Conservation (phyloP, 2,888 invertebrate genomes). For the Cephus spinipes region DNA sequence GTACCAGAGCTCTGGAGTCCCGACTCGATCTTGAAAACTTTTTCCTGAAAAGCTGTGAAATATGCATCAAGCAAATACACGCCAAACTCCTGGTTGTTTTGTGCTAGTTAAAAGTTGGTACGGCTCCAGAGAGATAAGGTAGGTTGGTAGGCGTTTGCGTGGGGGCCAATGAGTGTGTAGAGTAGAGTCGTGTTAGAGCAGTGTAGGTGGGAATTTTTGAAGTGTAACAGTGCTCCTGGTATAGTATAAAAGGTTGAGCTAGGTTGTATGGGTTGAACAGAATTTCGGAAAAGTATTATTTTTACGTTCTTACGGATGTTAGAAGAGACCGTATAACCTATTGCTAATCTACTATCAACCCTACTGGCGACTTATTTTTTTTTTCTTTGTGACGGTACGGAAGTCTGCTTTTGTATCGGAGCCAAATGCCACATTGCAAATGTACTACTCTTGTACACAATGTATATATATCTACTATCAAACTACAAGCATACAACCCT, state of each 20-base stretch:
- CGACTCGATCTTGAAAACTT: not conserved
- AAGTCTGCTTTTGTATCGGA: not conserved
- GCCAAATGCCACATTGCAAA: not conserved
- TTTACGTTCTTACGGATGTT: not conserved
- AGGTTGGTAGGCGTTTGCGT: not conserved
- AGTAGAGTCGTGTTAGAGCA: not conserved
- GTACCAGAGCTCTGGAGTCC: not conserved
- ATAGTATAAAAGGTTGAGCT: not conserved
- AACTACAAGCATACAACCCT: not conserved
- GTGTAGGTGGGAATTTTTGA: not conserved
- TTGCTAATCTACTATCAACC: not conserved
- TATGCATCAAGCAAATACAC: conserved; percentile 23
- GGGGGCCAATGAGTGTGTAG: not conserved
- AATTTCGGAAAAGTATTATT: not conserved
- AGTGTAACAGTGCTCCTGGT: not conserved
- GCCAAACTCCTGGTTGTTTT: conserved; percentile 34
- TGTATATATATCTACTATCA: not conserved
- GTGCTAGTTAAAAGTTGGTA: conserved; percentile 40
- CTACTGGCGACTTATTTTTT: conserved; percentile 21
- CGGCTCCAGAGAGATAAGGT: conserved; percentile 35
- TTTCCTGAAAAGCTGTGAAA: not conserved
- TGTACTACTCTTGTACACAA: not conserved
- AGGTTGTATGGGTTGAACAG: not conserved
- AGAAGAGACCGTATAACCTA: not conserved
- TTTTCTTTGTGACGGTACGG: conserved; percentile 7